Evolutionary conservation across 2,113 vertebrate genomes (phyloP).

Genomic region (Oceanites oceanicus): DNA sequence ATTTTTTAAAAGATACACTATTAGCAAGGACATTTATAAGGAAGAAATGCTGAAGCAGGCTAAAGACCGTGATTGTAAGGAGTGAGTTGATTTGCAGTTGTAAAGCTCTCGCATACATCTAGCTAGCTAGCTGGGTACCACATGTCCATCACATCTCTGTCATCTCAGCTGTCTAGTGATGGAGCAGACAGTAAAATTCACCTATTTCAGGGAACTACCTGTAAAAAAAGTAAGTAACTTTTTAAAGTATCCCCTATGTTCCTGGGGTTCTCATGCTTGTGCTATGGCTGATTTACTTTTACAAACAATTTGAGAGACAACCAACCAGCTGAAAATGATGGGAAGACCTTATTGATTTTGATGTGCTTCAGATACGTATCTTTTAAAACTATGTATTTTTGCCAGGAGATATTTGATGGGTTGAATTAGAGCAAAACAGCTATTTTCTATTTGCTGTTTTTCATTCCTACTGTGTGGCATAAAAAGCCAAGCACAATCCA

Average conservation of each 20-base stretch:
- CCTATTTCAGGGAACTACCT: background rate
- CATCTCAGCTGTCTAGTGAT: background rate
- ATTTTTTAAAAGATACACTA: slow-evolving; percentile 35
- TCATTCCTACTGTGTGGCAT: background rate
- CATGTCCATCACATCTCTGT: background rate
- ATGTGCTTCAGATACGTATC: background rate
- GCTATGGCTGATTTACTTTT: background rate
- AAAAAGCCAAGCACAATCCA: slow-evolving; percentile 15
- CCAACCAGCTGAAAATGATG: background rate
- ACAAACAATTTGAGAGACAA: background rate
- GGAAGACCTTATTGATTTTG: background rate
- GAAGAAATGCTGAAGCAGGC: background rate
- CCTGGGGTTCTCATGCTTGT: background rate
- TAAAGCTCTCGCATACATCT: background rate
- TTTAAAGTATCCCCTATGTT: rapidly evolving
- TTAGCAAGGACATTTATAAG: slow-evolving; percentile 43
- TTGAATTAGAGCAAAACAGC: background rate
- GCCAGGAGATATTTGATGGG: background rate
- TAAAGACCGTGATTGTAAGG: background rate
- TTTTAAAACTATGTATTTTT: background rate
- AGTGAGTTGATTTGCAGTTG: background rate
- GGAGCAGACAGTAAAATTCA: background rate
- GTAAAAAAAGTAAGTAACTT: background rate
- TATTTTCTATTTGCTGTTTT: slow-evolving; percentile 5
- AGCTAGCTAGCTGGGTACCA: background rate